These are phyloP conservation scores for Falco rusticolus DNA, from an alignment of 2,797 vertebrate genomes.

Conservation along the genomic window DNA sequence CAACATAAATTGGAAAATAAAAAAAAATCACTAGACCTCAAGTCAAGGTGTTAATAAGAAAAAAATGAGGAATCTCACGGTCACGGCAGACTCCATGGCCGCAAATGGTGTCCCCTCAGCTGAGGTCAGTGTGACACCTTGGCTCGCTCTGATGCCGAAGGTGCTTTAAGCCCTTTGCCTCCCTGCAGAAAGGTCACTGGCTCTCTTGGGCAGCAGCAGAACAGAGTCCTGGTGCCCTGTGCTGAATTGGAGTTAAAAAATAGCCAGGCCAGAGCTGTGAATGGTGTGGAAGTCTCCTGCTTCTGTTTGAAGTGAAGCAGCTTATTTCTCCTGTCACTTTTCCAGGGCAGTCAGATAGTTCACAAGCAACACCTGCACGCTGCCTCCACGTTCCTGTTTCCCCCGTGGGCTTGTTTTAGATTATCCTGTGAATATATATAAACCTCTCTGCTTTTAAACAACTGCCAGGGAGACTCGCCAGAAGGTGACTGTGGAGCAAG, in stretches of 20 bases:
- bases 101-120: not conserved
- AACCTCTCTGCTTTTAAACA: not conserved
- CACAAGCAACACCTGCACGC: not conserved
- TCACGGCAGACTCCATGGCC: rapidly evolving
- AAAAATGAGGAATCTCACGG: not conserved
- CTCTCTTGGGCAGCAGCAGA: not conserved
- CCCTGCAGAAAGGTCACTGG: not conserved
- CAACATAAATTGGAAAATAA: rapidly evolving
- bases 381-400: not conserved
- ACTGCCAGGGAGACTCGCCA: not conserved
- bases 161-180: not conserved
- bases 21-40: too few species aligned
- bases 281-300: not conserved
- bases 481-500: not conserved
- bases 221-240: not conserved
- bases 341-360: not conserved
- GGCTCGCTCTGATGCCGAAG: not conserved
- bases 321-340: not conserved
- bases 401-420: not conserved
- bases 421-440: not conserved
- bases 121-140: rapidly evolving
- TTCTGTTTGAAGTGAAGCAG: not conserved
- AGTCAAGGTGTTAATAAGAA: not conserved
- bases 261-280: not conserved
- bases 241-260: not conserved